phyloP scores from a whole-genome alignment of 2,113 vertebrate species.

The Oreochromis spilurus region DNA sequence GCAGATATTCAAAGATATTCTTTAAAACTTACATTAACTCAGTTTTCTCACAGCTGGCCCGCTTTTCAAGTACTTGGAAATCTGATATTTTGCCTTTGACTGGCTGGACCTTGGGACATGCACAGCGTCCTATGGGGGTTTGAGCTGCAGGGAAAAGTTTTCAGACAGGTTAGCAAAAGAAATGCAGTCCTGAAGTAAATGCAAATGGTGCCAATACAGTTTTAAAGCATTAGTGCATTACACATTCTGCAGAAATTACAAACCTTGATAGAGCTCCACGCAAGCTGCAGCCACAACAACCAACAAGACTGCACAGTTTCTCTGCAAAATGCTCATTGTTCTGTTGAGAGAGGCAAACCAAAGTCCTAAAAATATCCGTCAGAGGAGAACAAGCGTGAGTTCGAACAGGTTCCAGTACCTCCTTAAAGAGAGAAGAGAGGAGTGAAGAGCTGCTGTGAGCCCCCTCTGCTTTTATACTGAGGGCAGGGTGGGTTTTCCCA shows the following conservation, averaged over 20 bases:
- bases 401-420: background rate
- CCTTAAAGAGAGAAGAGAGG: background rate
- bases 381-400: background rate
- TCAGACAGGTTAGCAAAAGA: background rate
- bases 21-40: conserved; percentile 65
- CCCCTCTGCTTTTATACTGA: conserved; percentile 41
- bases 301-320: conserved; percentile 17
- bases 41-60: conserved; percentile 28
- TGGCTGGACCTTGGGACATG: background rate
- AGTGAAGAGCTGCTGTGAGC: background rate
- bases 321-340: conserved; percentile 42
- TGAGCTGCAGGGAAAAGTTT: conserved; percentile 34
- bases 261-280: conserved; percentile 50
- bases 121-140: conserved; percentile 43
- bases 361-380: background rate
- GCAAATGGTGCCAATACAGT: background rate
- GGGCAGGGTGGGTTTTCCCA: conserved; percentile 26
- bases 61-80: conserved; percentile 50
- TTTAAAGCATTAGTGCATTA: background rate
- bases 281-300: conserved; percentile 37
- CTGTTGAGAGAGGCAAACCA: background rate
- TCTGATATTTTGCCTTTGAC: conserved; percentile 32
- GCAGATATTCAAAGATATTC: fast-evolving
- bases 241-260: conserved; percentile 2
- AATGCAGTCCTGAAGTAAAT: background rate